Base-by-base conservation (phyloP, 2,888 invertebrate genomes). In the Baccha elongata region DNA sequence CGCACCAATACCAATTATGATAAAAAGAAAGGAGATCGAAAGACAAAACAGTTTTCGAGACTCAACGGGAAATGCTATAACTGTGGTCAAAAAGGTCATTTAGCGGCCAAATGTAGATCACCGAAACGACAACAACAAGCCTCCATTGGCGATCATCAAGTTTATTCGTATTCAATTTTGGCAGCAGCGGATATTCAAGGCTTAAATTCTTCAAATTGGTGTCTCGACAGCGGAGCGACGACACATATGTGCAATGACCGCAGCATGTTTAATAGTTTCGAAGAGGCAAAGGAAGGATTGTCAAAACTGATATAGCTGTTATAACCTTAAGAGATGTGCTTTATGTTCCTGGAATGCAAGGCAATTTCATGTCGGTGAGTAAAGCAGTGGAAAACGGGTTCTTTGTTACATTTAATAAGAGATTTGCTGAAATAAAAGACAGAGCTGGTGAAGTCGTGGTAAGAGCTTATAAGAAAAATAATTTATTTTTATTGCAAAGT, bases 281-380 rank as follows among this genome's bases (percentile, higher is more conserved):
- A 81, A 13, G 55, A 69, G 23, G 17, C 81, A 17, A 52, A 1
- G 3, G 71, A 73, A 15, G 46, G 7, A 10, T 52, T 8, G 26
- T 73, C 26, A 19, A 26, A 50, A 50, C 48, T 26, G 4, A 6
- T 26, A 17, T 17, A 10, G 37, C 3, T 5, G 42, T 46, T 35
- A 15, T 68, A 15, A 50, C 40, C 10, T 68, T 81, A 26, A 26
- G 35, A 26, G 69, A 76, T 42, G 85, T 80, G 15, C 40, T 85
- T 32, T 85, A 81, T 50, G 68, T 72, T 19, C 73, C 40, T 15
- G 40, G 40, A 5, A 15, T 40, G n/a, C 79, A 21, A 42, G 52
- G 8, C 35, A 19, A 65, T 52, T 65, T 58, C 55, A 40, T n/a
- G 13, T 15, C 17, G 73, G 7, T 17, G 1, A 40, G 40, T 40